Conservation (phyloP, 2,888 invertebrate genomes). For the Harpalus rubripes region DNA sequence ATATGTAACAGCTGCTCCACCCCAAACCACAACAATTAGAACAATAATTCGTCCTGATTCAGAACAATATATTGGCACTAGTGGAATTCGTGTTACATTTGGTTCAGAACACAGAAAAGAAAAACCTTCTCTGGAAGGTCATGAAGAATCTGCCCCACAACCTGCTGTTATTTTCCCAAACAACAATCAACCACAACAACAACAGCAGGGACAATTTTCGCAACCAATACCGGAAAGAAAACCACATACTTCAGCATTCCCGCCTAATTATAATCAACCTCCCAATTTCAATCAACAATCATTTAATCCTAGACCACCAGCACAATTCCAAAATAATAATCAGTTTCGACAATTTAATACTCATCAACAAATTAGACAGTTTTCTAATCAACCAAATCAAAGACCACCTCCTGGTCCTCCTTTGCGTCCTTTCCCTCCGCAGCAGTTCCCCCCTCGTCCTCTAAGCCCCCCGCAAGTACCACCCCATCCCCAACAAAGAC, state of each 20-base stretch:
- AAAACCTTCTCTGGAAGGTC: conserved; percentile 78
- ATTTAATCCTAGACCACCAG: conserved; percentile 46
- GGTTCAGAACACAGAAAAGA: conserved; percentile 83
- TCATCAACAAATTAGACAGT: conserved; percentile 62
- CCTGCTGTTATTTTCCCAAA: conserved; percentile 80
- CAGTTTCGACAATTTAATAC: conserved; percentile 42
- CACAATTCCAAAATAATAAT: conserved; percentile 63
- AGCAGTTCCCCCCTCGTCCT: conserved; percentile 56
- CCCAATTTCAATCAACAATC: conserved; percentile 56
- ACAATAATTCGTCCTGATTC: conserved; percentile 93
- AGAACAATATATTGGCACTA: conserved; percentile 89
- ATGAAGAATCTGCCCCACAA: conserved; percentile 83
- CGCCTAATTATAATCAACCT: conserved; percentile 62
- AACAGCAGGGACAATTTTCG: conserved; percentile 68
- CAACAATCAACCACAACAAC: conserved; percentile 65
- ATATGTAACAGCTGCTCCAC: conserved; percentile 77
- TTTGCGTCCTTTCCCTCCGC: conserved; percentile 51
- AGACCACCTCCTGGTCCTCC: conserved; percentile 63
- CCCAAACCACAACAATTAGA: conserved; percentile 88
- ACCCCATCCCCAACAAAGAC: conserved; percentile 21
- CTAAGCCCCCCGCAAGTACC: conserved; percentile 20
- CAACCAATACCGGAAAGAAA: conserved; percentile 70
- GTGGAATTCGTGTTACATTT: conserved; percentile 90
- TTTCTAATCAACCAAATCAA: conserved; percentile 65
- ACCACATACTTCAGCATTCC: conserved; percentile 68